Evolutionary conservation across 2,113 vertebrate species (phyloP).

Genomic region (Rhegmatorhina hoffmannsi): DNA sequence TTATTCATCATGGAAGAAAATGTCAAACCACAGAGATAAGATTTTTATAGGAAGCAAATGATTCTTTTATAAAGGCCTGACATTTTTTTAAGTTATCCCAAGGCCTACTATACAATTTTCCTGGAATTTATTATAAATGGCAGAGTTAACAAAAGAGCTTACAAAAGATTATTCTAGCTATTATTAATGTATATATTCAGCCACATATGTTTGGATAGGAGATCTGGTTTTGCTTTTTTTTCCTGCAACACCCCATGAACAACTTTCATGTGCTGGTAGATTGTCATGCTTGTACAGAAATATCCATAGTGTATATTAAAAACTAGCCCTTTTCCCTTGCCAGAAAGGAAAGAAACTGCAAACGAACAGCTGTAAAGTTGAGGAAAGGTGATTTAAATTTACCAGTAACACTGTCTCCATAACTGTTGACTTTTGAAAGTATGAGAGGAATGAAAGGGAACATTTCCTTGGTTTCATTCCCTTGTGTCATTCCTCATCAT

Average conservation of each 20-base stretch:
- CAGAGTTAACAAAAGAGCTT: neutral
- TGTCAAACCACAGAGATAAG: neutral
- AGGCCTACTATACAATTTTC: neutral
- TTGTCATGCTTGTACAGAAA: neutral
- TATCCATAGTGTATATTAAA: neutral
- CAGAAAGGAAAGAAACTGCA: neutral
- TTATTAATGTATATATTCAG: constrained; percentile 9
- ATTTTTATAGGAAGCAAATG: constrained; percentile 35
- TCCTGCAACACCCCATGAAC: neutral
- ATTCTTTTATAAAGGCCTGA: constrained; percentile 16
- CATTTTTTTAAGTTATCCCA: neutral
- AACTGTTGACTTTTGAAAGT: neutral
- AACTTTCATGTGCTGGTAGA: neutral
- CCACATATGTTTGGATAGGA: neutral
- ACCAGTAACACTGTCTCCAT: neutral
- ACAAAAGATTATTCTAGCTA: neutral
- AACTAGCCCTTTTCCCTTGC: constrained; percentile 6
- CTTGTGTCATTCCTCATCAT: constrained; percentile 35
- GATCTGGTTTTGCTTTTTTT: neutral
- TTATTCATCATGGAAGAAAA: neutral
- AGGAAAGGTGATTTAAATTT: constrained; percentile 11
- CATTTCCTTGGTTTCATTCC: constrained; percentile 21
- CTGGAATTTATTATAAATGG: neutral
- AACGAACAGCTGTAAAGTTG: neutral
- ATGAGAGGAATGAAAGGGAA: constrained; percentile 33